Evolutionary conservation across 2,113 vertebrate species (phyloP).

Genomic region (Pogonocichla stellata): DNA sequence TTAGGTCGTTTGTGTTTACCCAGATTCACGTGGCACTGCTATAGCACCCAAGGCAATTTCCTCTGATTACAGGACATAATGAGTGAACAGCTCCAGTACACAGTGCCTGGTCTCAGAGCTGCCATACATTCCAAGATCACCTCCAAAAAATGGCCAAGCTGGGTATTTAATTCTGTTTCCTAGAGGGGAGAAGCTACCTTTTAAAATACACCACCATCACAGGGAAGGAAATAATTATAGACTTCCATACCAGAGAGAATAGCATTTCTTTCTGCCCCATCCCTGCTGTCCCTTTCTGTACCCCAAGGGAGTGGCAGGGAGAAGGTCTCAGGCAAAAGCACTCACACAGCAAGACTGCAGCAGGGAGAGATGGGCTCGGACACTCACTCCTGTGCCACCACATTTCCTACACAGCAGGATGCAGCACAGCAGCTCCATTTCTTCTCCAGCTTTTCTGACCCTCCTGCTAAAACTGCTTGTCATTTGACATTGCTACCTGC

Average conservation of each 20-base stretch:
- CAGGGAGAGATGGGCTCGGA: neutral
- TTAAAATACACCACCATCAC: neutral
- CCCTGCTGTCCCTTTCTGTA: neutral
- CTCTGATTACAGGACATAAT: neutral
- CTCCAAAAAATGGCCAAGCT: neutral
- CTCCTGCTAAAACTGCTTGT: neutral
- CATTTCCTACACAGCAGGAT: neutral
- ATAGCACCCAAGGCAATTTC: neutral
- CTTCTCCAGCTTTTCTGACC: neutral
- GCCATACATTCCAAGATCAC: neutral
- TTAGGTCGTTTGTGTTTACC: neutral
- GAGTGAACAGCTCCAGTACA: neutral
- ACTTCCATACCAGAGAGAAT: neutral
- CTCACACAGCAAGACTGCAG: rapidly evolving
- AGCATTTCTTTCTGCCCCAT: neutral
- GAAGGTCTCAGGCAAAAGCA: neutral
- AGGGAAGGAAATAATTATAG: neutral
- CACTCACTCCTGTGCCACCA: rapidly evolving
- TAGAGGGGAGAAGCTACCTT: neutral
- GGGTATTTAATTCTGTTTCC: neutral
- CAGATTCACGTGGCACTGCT: neutral
- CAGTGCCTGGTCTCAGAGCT: neutral
- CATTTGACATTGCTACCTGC: neutral
- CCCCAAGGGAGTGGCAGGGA: neutral
- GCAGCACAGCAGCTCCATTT: neutral